Evolutionary conservation across 2,113 vertebrate species (phyloP).

Genomic region (Cryptotis parvus): DNA sequence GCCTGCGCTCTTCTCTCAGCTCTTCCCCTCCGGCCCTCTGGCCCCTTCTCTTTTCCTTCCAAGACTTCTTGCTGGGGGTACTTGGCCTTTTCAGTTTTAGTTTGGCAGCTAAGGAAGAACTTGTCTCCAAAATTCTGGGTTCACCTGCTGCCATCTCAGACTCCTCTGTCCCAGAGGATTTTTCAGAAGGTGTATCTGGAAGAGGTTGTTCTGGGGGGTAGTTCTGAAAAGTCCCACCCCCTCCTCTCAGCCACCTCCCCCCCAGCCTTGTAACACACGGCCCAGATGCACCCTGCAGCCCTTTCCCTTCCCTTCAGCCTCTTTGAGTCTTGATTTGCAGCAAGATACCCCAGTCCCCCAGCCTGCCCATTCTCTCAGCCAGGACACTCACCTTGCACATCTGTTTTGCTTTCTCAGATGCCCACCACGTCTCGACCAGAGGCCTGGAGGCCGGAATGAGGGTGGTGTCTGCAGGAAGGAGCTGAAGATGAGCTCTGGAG

Average conservation of each 20-base stretch:
- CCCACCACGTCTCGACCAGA: background rate
- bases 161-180: background rate
- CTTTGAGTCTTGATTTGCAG: background rate
- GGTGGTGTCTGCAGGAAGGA: background rate
- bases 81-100: background rate
- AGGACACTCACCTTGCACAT: constrained; percentile 48
- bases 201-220: background rate
- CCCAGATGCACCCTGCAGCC: background rate
- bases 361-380: background rate
- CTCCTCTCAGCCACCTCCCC: background rate
- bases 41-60: background rate
- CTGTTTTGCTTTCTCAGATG: constrained; percentile 64
- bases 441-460: background rate
- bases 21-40: background rate
- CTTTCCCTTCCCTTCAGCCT: background rate
- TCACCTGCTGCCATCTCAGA: background rate
- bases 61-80: background rate
- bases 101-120: background rate
- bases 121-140: background rate
- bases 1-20: background rate
- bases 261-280: background rate
- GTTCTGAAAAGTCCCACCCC: constrained; percentile 4
- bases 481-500: background rate
- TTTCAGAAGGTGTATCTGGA: background rate
- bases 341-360: background rate